Conservation (phyloP, 35 echinoderm and acorn worm species). For the Patiria miniata region DNA sequence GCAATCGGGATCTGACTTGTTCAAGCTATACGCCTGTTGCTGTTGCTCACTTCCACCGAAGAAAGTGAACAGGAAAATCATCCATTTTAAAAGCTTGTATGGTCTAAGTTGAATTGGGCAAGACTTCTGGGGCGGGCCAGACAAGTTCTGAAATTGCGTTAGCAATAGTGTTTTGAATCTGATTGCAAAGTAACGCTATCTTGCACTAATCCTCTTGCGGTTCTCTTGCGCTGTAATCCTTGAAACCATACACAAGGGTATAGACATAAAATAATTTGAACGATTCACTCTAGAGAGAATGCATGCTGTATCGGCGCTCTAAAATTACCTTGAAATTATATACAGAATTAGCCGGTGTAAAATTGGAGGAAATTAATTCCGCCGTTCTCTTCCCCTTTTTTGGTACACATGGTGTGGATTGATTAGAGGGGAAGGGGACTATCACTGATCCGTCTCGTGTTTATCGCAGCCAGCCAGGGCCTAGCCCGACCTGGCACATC, state of each 20-base stretch:
- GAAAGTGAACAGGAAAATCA: too few relatives aligned
- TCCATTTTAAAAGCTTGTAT: too few relatives aligned
- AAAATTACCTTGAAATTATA: background rate
- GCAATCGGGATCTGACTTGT: too few relatives aligned
- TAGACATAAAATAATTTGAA: background rate
- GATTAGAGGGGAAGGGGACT: background rate
- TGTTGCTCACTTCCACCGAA: too few relatives aligned
- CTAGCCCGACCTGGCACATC: background rate
- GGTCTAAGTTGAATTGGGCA: too few relatives aligned
- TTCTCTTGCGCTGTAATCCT: too few relatives aligned
- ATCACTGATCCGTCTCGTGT: constrained; percentile 9
- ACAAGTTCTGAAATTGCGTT: too few relatives aligned
- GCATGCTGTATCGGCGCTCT: background rate
- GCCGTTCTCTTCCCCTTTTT: background rate
- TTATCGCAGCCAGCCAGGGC: constrained; percentile 9
- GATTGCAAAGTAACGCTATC: too few relatives aligned
- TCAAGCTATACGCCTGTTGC: too few relatives aligned
- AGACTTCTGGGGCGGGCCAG: too few relatives aligned
- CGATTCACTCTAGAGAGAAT: background rate
- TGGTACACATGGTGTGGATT: background rate
- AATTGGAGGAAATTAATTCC: background rate
- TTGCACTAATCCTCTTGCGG: background rate
- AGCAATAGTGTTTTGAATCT: too few relatives aligned
- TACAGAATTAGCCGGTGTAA: background rate
- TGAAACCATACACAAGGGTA: background rate